Evolutionary conservation across 2,797 vertebrate genomes (phyloP), one percentile per base, ranked within the genome.

Genomic region (Poliocrania exsul): DNA sequence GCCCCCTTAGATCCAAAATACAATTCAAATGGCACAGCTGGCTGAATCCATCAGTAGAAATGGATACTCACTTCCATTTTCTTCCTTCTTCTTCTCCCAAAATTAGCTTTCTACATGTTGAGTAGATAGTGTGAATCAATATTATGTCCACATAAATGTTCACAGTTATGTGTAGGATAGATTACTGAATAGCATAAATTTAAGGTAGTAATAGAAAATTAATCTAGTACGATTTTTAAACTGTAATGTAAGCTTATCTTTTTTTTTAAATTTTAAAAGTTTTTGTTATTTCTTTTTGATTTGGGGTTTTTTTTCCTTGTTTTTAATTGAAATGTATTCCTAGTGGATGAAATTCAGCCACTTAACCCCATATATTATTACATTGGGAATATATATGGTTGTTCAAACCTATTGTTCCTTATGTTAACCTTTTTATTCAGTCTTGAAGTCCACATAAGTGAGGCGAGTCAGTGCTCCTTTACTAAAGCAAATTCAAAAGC

Each of bases 21-120:
- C 65, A 65, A 94, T 94, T 93, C 72, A 90, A 89, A 85, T 87
- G 81, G 70, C 38, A 88, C 79, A 91, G 75, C 47, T 89, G 75
- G 61, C 47, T 81, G 74, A 93, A 91, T 69, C 46, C 65, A 74
- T 74, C 54, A 54, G 69, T 71, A 91, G 79, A 93, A 94, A 85
- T 87, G 46, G 82, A 87, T 89, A 87, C 77, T 71, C 57, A 57
- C 78, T 97, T 81, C 69, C 20, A 88, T 86, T 92, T 93, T 90
- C 31, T 70, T 81, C 71, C 51, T 56, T 50, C 18, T 87, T 33
- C 81, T 85, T 14, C 51, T 75, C 60, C 29, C 35, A 64, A 69
- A 91, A 67, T 85, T 80, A 85, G 42, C 66, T 91, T 89, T 86
- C 42, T 46, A 51, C 2, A 5, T 26, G 16, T 72, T 9, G 5